A percentile compares a stretch with the other conserved stretches of the same genome.
Evolutionary conservation across 2,888 invertebrate genomes (phyloP).

Genomic region (Drosophila fungiperda): DNA sequence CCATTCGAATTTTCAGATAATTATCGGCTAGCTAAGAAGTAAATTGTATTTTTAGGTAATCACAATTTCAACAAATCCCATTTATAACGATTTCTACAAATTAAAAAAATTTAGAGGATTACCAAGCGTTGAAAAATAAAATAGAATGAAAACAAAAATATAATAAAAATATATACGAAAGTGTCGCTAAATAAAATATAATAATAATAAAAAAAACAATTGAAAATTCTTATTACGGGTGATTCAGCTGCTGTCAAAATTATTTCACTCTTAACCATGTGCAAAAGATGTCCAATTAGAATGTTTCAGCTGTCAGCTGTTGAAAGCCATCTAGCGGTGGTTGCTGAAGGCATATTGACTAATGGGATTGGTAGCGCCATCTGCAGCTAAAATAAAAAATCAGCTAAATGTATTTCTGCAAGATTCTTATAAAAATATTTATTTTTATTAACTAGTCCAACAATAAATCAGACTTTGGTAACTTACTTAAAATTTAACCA

Average conservation of each 20-base stretch:
- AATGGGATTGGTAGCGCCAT: background rate
- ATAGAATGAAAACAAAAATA: too few species aligned
- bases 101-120: too few species aligned
- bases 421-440: background rate
- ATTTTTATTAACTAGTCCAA: background rate
- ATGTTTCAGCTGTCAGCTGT: background rate
- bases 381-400: background rate
- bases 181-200: background rate
- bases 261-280: background rate
- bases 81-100: background rate
- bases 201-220: background rate
- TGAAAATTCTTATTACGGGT: background rate
- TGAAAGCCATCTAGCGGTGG: background rate
- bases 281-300: background rate
- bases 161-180: background rate
- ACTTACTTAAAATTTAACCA: background rate
- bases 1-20: background rate
- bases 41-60: background rate
- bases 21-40: background rate
- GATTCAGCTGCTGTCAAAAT: too few species aligned
- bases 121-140: too few species aligned
- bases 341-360: background rate
- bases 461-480: background rate
- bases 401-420: background rate
- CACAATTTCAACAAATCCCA: background rate